These are phyloP conservation scores for Drosophila sp. DNA, from an alignment of 1,140 invertebrate species.

Conservation along the genomic window DNA sequence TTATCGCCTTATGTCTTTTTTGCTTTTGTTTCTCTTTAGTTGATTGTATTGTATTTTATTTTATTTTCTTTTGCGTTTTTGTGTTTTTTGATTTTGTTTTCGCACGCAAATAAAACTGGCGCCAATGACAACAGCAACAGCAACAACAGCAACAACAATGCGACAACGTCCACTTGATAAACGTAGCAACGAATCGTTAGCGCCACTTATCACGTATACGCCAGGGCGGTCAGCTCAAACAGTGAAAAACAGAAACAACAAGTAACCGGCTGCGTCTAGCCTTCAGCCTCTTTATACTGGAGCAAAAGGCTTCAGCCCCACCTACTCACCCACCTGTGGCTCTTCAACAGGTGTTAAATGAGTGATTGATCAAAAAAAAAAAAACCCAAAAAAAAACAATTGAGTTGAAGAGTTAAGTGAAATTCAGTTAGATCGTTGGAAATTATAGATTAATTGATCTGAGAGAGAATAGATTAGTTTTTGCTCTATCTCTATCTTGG, in stretches of 20 bases:
- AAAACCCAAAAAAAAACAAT: too few species aligned
- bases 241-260: constrained; percentile 14
- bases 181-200: constrained; percentile 72
- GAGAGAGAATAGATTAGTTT: too few species aligned
- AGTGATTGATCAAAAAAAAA: too few species aligned
- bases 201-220: constrained; percentile 80
- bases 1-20: constrained; percentile 30
- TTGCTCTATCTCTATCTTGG: too few species aligned
- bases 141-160: constrained; percentile 27
- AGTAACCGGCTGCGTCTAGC: neutral
- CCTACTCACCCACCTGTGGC: neutral
- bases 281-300: constrained; percentile 6
- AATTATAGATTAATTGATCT: too few species aligned
- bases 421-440: too few species aligned
- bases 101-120: constrained; percentile 80
- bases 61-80: constrained; percentile 28
- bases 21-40: constrained; percentile 24
- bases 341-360: constrained; percentile 1
- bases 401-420: too few species aligned
- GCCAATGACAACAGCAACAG: constrained; percentile 58
- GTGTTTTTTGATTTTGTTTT: constrained; percentile 46
- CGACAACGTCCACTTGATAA: constrained; percentile 65
- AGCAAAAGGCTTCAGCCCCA: neutral
- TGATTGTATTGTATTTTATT: constrained; percentile 37
- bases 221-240: constrained; percentile 52